Evolutionary conservation across 2,797 vertebrate species (phyloP).

Genomic region (Rousettus madagascariensis): DNA sequence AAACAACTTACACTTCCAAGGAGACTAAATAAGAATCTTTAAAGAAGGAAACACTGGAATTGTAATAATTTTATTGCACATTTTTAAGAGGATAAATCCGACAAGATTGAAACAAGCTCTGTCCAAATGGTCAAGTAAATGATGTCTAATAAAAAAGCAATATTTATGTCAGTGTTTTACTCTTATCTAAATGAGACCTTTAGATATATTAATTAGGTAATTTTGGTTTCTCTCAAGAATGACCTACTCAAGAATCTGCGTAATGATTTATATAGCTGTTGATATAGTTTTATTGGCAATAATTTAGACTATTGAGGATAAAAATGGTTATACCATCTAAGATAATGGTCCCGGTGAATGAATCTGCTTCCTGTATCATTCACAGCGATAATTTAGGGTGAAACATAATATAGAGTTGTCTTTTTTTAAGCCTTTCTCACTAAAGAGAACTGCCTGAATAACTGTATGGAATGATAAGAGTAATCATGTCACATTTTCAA

Average conservation of each 20-base stretch:
- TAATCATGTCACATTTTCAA: not conserved
- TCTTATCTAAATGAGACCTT: not conserved
- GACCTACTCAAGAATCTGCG: not conserved
- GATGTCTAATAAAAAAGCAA: not conserved
- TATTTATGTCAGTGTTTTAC: not conserved
- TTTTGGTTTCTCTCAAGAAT: not conserved
- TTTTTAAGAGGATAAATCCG: not conserved
- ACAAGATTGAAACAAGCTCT: not conserved
- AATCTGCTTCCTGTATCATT: not conserved
- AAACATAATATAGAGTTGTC: not conserved
- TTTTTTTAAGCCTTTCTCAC: not conserved
- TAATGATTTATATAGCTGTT: not conserved
- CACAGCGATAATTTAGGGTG: not conserved
- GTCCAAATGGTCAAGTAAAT: not conserved
- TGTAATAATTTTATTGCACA: not conserved
- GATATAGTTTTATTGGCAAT: not conserved
- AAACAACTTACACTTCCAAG: not conserved
- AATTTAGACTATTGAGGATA: not conserved
- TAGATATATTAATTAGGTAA: not conserved
- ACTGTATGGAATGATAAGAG: not conserved
- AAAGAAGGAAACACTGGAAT: not conserved
- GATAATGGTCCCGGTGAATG: not conserved
- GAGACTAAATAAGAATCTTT: not conserved
- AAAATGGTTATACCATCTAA: not conserved
- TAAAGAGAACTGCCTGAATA: not conserved